phyloP scores from a whole-genome alignment of 1,140 invertebrate species.

The Cyrtorhinus lividipennis region DNA sequence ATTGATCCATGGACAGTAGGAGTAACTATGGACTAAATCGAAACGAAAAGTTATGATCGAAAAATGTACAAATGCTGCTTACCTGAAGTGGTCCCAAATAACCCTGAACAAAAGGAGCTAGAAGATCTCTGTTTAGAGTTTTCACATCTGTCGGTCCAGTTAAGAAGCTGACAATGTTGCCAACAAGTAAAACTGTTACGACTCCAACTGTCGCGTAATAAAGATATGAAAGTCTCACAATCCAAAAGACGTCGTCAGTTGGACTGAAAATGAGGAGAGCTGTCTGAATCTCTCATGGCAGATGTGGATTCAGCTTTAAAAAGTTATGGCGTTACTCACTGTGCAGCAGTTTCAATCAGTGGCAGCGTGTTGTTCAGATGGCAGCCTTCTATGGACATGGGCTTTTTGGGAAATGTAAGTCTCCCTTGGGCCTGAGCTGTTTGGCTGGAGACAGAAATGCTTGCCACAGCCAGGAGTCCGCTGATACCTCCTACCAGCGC shows the following conservation, averaged over 20 bases:
- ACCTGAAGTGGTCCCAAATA: too few relatives aligned
- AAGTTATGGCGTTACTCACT: slow-evolving; percentile 8
- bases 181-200: slow-evolving; percentile 46
- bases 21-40: too few relatives aligned
- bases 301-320: background rate
- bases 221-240: slow-evolving; percentile 48
- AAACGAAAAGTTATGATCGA: too few relatives aligned
- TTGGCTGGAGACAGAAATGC: slow-evolving; percentile 75
- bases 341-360: background rate
- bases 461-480: slow-evolving; percentile 55
- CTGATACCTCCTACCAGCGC: slow-evolving; percentile 55
- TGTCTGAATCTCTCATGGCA: background rate
- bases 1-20: too few relatives aligned
- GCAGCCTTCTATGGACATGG: slow-evolving; percentile 23
- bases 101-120: slow-evolving; percentile 24
- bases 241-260: slow-evolving; percentile 6
- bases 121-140: slow-evolving; percentile 21
- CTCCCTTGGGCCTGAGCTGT: slow-evolving; percentile 47
- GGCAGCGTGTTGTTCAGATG: background rate
- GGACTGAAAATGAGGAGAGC: slow-evolving; percentile 3
- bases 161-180: slow-evolving; percentile 49
- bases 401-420: slow-evolving; percentile 34
- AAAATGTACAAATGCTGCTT: too few relatives aligned
- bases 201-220: slow-evolving; percentile 54
- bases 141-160: slow-evolving; percentile 29